Evolutionary conservation across 1,140 invertebrate genomes (phyloP).

Genomic region (Polypedilum vanderplanki): DNA sequence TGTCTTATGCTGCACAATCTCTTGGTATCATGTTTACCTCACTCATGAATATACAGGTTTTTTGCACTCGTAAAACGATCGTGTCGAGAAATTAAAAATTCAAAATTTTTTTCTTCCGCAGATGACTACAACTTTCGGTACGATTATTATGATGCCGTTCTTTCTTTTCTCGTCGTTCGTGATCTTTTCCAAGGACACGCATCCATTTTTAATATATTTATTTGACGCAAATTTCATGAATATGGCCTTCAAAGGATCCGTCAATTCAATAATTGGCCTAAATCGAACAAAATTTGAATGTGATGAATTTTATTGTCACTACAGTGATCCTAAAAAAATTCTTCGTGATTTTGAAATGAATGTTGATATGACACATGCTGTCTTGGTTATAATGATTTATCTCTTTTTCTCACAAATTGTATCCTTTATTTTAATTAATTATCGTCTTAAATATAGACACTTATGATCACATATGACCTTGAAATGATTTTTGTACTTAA

Average conservation of each 20-base stretch:
- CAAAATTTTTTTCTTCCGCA: neutral
- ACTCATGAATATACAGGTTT: conserved; percentile 58
- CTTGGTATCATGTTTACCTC: conserved; percentile 70
- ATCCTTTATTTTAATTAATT: neutral
- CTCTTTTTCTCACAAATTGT: neutral
- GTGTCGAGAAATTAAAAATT: neutral
- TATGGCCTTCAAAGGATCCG: conserved; percentile 64
- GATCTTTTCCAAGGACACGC: conserved; percentile 73
- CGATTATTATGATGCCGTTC: conserved; percentile 74
- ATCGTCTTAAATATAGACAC: neutral
- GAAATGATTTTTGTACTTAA: too few relatives aligned
- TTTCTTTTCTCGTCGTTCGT: conserved; percentile 89
- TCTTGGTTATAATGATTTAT: neutral
- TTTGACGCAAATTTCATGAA: conserved; percentile 81
- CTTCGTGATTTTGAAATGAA: conserved; percentile 44
- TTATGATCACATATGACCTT: too few relatives aligned
- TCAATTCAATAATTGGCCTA: neutral
- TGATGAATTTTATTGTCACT: conserved; percentile 51
- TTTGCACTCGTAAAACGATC: neutral
- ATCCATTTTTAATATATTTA: conserved; percentile 69
- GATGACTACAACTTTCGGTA: conserved; percentile 77
- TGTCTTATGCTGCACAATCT: conserved; percentile 69
- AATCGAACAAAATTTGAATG: conserved; percentile 44
- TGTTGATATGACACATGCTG: conserved; percentile 38
- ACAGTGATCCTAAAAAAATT: conserved; percentile 47